phyloP scores from a whole-genome alignment of 2,113 vertebrate genomes.

The Triplophysa rosa region DNA sequence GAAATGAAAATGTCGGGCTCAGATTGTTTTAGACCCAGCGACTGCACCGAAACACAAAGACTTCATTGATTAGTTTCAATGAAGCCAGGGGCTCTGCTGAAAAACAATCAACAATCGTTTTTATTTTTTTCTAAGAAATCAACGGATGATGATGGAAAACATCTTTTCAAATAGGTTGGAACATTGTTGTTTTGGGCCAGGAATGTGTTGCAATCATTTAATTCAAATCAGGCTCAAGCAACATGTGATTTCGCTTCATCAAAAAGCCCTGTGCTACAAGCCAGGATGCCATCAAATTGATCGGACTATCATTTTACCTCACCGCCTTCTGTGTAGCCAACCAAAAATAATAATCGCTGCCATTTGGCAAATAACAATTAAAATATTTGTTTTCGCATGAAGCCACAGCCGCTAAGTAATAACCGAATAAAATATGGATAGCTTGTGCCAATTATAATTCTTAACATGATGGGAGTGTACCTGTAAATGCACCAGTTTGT shows the following conservation, averaged over 20 bases:
- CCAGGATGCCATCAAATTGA: not conserved
- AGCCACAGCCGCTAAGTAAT: not conserved
- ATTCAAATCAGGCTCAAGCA: constrained; percentile 6
- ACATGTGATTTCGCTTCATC: constrained; percentile 13
- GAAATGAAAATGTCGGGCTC: not conserved
- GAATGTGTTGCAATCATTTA: constrained; percentile 25
- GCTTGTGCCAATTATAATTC: constrained; percentile 8
- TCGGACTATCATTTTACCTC: not conserved
- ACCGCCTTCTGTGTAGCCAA: not conserved
- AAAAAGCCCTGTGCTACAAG: not conserved
- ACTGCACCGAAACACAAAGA: constrained; percentile 1
- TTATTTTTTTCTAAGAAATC: not conserved
- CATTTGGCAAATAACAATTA: constrained; percentile 29
- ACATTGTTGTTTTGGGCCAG: not conserved
- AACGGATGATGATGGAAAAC: not conserved
- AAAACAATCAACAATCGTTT: not conserved
- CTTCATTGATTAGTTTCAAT: not conserved
- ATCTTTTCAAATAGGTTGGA: not conserved
- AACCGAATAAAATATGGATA: not conserved
- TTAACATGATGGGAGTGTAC: constrained; percentile 29
- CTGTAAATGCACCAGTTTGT: not conserved
- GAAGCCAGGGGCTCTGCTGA: not conserved
- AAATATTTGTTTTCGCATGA: not conserved
- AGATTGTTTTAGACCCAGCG: not conserved
- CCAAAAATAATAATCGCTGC: not conserved